Evolutionary conservation across 2,113 vertebrate genomes (phyloP), one percentile per base, ranked within the genome.

Genomic region (Garra rufa): DNA sequence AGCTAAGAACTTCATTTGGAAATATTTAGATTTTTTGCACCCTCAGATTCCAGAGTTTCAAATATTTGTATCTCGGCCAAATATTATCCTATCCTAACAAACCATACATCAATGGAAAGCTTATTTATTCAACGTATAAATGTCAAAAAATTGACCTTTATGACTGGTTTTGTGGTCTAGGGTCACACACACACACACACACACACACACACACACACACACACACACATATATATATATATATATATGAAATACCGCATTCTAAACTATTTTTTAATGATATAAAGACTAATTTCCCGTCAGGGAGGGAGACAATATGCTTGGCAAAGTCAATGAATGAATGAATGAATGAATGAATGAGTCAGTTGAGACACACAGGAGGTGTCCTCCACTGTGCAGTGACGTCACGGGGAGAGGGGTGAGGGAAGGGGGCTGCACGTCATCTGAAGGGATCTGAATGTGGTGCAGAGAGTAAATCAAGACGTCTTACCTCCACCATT

Each of bases 401-500:
- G 82, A 81, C 59, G 77, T 84, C 79, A 82, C 50, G 2, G 52
- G 52, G 52, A 55, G 50, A 21, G 50, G 63, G 19, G 21, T 0
- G 15, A 2, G 17, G 55, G 55, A 2, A 57, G n/a, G 14, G 6
- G 4, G 61, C n/a, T 0, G 78, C 4, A 9, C 41, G 41, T 30
- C 15, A 79, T 79, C 76, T 11, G 41, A 30, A 46, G 5, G 24
- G 19, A 50, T 70, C n/a, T 65, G 24, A 70, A 38, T 38, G 79
- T 52, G 15, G 13, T 69, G 30, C 46, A 50, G 61, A 76, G 30
- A 52, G 4, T 6, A 7, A n/a, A 74, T 73, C 52, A 61, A 59
- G 11, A 38, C n/a, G 28, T 86, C 92, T 89, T 86, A 92, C 92
- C 92, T 86, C 92, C 92, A 83, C 92, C 92, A 76, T 92, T 92